phyloP scores from a whole-genome alignment of 2,888 invertebrate species.

The Atethmia centrago region DNA sequence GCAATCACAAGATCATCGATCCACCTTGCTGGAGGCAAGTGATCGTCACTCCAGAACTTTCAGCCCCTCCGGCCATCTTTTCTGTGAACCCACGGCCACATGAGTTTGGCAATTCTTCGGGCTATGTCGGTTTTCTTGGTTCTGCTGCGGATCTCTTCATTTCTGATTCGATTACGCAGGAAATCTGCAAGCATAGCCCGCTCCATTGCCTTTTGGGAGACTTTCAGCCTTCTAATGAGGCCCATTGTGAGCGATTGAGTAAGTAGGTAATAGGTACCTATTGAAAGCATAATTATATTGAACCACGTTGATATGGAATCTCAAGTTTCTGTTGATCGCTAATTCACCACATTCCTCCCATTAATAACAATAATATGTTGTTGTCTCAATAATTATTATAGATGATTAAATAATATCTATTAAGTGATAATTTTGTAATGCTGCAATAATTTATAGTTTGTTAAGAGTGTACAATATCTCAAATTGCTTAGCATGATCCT shows the following conservation, averaged over 20 bases:
- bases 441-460: not conserved
- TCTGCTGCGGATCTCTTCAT: not conserved
- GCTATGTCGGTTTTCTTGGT: not conserved
- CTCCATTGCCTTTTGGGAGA: not conserved
- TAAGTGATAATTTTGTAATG: slow-evolving; percentile 15
- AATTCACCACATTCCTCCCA: slow-evolving; percentile 33
- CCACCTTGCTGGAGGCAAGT: not conserved
- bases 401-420: slow-evolving; percentile 24
- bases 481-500: too few species aligned
- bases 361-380: slow-evolving; percentile 29
- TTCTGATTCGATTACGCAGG: not conserved
- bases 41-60: not conserved
- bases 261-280: not conserved
- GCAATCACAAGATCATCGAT: not conserved
- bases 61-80: too few species aligned
- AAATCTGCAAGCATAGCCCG: not conserved
- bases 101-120: too few species aligned
- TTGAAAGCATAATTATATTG: slow-evolving; percentile 10
- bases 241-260: too few species aligned
- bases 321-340: slow-evolving; percentile 52
- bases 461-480: too few species aligned
- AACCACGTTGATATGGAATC: slow-evolving; percentile 27
- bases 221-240: not conserved
- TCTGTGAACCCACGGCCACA: too few species aligned
- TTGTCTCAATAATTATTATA: slow-evolving; percentile 9